phyloP scores from a whole-genome alignment of 35 echinoderm and acorn worm species.

The Ophiothrix spiculata region DNA sequence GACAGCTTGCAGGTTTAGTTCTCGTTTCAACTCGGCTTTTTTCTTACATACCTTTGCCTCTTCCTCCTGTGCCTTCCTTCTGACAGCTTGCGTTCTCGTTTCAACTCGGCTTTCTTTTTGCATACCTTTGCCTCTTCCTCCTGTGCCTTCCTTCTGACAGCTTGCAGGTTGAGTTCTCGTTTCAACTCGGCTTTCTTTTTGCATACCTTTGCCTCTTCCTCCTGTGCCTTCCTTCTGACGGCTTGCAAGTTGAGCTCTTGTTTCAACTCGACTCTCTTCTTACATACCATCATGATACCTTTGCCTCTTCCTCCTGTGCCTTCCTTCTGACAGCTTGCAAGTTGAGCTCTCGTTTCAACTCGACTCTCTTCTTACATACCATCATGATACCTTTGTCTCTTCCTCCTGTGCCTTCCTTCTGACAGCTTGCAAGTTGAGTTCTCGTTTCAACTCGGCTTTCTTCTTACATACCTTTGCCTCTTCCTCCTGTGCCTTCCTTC shows the following conservation, averaged over 20 bases:
- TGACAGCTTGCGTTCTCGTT: conserved; percentile 76
- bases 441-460: conserved; percentile 84
- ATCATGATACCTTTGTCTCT: conserved; percentile 88
- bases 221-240: conserved; percentile 72
- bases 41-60: no score
- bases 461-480: conserved; percentile 81
- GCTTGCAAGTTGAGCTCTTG: no score
- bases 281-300: no score
- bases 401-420: conserved; percentile 94
- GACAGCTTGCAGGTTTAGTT: no score
- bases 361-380: conserved; percentile 77
- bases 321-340: conserved; percentile 89
- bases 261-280: no score
- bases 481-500: conserved; percentile 84
- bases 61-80: no score
- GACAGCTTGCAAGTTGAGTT: conserved; percentile 80
- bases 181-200: conserved; percentile 88
- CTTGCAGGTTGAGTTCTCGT: conserved; percentile 76
- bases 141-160: conserved; percentile 90
- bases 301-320: conserved; percentile 88
- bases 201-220: conserved; percentile 79
- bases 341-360: conserved; percentile 67
- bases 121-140: conserved; percentile 89
- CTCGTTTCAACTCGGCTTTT: no score
- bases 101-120: conserved; percentile 75